Evolutionary conservation across 2,888 invertebrate genomes (phyloP).

Genomic region (Drosophila melanosoma): DNA sequence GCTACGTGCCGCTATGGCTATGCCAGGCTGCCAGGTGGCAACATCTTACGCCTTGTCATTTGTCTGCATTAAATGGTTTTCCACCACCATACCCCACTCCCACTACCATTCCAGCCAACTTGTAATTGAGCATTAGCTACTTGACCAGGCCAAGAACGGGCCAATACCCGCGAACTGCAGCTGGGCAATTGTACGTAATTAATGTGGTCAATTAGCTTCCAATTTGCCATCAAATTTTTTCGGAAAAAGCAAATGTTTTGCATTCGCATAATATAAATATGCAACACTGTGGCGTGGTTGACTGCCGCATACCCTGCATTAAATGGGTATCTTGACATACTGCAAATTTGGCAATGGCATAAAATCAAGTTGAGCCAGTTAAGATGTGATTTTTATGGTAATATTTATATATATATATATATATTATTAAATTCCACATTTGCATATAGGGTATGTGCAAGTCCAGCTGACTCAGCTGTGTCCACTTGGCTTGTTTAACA

Average conservation of each 20-base stretch:
- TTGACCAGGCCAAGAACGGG: slow-evolving; percentile 35
- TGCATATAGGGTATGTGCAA: background rate
- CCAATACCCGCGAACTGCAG: too few species aligned
- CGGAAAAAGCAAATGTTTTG: slow-evolving; percentile 17
- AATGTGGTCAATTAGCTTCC: slow-evolving; percentile 67
- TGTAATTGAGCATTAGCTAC: slow-evolving; percentile 68
- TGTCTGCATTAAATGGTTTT: slow-evolving; percentile 70
- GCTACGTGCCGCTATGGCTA: slow-evolving; percentile 65
- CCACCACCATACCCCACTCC: background rate
- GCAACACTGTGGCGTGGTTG: background rate
- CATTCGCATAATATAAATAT: background rate
- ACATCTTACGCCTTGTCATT: slow-evolving; percentile 62
- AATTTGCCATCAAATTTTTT: slow-evolving; percentile 42
- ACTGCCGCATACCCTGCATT: background rate
- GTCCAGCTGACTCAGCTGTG: background rate
- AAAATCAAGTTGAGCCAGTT: background rate
- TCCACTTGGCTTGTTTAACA: background rate
- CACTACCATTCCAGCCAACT: slow-evolving; percentile 47
- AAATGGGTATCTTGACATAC: background rate
- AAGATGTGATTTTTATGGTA: background rate
- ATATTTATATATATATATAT: too few species aligned
- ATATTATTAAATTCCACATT: too few species aligned
- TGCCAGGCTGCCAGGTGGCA: slow-evolving; percentile 61
- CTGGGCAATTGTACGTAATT: slow-evolving; percentile 65
- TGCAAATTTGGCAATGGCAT: background rate